Percentiles rank a stretch among this genome's conserved stretches.
These are phyloP conservation scores for Heliconius eleuchia DNA, from an alignment of 1,140 invertebrate genomes.

Conservation along the genomic window DNA sequence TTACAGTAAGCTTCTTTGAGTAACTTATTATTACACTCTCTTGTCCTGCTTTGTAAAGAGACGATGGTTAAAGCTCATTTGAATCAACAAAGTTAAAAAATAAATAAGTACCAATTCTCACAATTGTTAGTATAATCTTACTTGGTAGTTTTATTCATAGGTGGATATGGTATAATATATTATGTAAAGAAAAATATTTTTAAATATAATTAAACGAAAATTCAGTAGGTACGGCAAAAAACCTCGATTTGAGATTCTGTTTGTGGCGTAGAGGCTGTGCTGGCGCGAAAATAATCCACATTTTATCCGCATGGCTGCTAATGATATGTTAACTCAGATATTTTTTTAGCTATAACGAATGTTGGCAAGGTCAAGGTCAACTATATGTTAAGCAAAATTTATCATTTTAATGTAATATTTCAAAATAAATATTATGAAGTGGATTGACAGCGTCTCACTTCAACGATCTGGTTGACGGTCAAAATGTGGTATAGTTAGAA, in stretches of 20 bases:
- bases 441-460: too few relatives aligned
- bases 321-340: background rate
- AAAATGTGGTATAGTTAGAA: too few relatives aligned
- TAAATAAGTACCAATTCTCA: background rate
- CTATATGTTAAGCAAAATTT: background rate
- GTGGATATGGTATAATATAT: too few relatives aligned
- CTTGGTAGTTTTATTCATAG: background rate
- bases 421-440: background rate
- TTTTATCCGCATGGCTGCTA: background rate
- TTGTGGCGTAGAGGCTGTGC: background rate
- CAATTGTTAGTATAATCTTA: background rate
- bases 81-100: background rate
- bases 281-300: background rate
- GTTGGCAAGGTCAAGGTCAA: background rate
- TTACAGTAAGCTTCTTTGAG: conserved; percentile 15
- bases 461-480: too few relatives aligned
- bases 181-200: background rate
- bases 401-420: background rate
- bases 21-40: conserved; percentile 9
- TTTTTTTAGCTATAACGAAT: background rate
- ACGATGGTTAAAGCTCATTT: background rate
- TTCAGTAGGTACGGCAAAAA: background rate
- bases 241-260: background rate
- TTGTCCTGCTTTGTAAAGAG: background rate
- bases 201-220: background rate